Evolutionary conservation across 2,113 vertebrate genomes (phyloP), one percentile per base, ranked within the genome.

Genomic region (Empidonax alnorum): DNA sequence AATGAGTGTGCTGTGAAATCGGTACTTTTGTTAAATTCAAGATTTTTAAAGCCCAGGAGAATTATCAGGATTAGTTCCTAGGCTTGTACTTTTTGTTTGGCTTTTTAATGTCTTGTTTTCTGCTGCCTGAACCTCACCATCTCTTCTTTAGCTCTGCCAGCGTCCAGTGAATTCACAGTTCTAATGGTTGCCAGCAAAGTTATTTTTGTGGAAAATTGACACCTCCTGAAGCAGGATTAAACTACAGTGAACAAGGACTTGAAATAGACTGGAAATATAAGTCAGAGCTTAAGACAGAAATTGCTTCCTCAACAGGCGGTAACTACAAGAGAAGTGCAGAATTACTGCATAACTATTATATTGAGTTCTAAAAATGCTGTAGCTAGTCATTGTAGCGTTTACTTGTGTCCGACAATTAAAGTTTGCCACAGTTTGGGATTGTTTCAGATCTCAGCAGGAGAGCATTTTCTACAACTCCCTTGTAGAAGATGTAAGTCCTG

Each of bases 161-260:
- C 2, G 12, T 84, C 94, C 89, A 88, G 88, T 87, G 87, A 94
- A 94, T 91, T 96, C 95, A 89, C 80, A 5, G 52, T 76, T 62
- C 31, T 95, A 78, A 61, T 61, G 87, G 83, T 67, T 94, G 93
- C 95, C 97, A 90, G 66, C 97, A 97, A 94, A 97, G 97, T 98
- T 98, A 98, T 98, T 98, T 98, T 96, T 97, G 92, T 97, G 94
- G 97, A 96, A 98, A 98, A 96, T 76, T 80, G 96, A 97, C 83
- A 95, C 92, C 89, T 85, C 74, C 63, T 86, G 94, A 96, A 97
- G 93, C 39, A 97, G 92, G 95, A 94, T 96, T 94, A 95, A 93
- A 90, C 81, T 78, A 31, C 58, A 92, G 89, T 89, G 87, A 95
- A 84, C 46, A 80, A 73, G 87, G 89, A 92, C 91, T 87, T 94